Evolutionary conservation across 37 sponge, comb jelly and placozoan species (phyloP), one percentile per base, ranked within the genome.

Genomic region (Diacarnus erythraeanus): DNA sequence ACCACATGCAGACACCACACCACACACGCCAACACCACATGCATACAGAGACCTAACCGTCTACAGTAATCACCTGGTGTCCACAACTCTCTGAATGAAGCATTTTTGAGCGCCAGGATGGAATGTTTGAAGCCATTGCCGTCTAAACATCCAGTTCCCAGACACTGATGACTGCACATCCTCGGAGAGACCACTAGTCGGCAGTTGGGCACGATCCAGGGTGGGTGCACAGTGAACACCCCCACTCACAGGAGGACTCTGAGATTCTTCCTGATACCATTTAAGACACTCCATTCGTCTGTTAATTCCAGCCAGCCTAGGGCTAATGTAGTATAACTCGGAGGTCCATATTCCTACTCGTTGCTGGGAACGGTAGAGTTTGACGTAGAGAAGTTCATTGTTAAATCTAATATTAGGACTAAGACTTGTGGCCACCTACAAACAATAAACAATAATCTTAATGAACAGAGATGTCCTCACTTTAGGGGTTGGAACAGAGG

Each of bases 281-380:
- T 30, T 31, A 2, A 5, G 10, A 10, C 66, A 65, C 33, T 31
- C 3, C 17, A 15, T 18, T 5, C 66, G 66, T 2, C 30, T 17
- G 3, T 31, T 2, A 5, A 3, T 26, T 17, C 9, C 35, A 18
- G 66, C 31, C 30, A 25, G 30, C 29, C 33, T 35, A 17, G 66
- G 66, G 31, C 33, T 65, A 35, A 65, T 31, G 9, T 30, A 31
- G 34, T 65, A 65, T 17, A 30, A 65, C 35, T 65, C 35, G 2
- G 66, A 65, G 10, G 66, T 65, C 66, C 66, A 65, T 35, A 65
- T 35, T 1, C 66, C 66, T 3, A 65, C 31, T 65, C 35, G 66
- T 15, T 65, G 10, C 66, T 6, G 10, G 3, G 66, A 65, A 15
- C 66, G 31, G 33, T 12, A 65, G 27, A 65, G 2, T 17, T 65